Percentiles rank a stretch among this genome's conserved stretches.
These are phyloP conservation scores for Lateolabrax maculatus DNA, from an alignment of 2,797 vertebrate species.

Conservation along the genomic window DNA sequence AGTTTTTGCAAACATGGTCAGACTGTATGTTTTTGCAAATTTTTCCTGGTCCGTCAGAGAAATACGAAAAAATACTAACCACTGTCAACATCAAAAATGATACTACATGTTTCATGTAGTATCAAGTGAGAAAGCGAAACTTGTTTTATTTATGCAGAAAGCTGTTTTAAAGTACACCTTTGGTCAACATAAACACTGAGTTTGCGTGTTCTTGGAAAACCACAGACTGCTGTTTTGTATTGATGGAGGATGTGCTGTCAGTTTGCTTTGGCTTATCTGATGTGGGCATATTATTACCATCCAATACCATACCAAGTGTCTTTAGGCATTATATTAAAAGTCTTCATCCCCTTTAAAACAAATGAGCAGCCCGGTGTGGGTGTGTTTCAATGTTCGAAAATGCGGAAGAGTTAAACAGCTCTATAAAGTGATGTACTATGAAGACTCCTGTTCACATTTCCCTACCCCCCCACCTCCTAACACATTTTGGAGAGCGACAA, in stretches of 20 bases:
- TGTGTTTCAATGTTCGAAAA: not conserved
- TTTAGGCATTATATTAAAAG: not conserved
- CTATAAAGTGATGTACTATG: slow-evolving; percentile 8
- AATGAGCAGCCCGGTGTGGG: not conserved
- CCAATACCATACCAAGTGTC: not conserved
- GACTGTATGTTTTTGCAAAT: not conserved
- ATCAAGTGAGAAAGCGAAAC: not conserved
- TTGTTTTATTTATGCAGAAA: not conserved
- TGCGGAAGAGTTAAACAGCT: not conserved
- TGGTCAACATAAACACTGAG: not conserved
- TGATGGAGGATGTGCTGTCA: not conserved
- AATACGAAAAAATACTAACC: not conserved
- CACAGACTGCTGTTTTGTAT: not conserved
- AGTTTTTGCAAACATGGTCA: not conserved
- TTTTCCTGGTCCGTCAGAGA: too few species aligned
- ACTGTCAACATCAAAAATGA: not conserved
- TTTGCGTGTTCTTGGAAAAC: too few species aligned
- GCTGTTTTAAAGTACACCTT: not conserved
- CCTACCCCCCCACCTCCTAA: not conserved
- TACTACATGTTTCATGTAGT: not conserved
- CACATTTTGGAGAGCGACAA: not conserved
- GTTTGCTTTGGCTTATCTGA: not conserved
- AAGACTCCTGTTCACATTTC: not conserved
- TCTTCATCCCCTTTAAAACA: not conserved
- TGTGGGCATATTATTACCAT: not conserved